Conservation (phyloP, 2,888 invertebrate genomes). For the Coleophora deauratella region DNA sequence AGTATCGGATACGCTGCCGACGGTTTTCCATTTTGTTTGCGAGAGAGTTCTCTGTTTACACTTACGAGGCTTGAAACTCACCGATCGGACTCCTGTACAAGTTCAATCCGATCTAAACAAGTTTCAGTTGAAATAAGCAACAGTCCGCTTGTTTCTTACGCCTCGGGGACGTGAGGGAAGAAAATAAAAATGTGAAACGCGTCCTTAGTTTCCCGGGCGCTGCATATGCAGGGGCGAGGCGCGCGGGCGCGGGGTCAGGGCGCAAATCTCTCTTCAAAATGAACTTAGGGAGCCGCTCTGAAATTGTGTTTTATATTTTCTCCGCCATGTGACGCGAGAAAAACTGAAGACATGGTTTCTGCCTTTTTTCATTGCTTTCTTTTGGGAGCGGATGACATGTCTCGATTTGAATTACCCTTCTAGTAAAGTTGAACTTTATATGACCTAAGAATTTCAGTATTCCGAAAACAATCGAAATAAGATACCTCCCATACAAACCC, state of each 20-base stretch:
- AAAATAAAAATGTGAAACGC: conserved; percentile 37
- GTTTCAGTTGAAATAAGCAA: conserved; percentile 60
- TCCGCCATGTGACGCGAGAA: conserved; percentile 42
- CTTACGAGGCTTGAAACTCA: conserved; percentile 41
- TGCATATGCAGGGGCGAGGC: conserved; percentile 48
- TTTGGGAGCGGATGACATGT: conserved; percentile 20
- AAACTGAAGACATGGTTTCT: conserved; percentile 45
- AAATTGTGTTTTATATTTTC: conserved; percentile 60
- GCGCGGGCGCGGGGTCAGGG: conserved; percentile 23
- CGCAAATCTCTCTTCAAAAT: conserved; percentile 59
- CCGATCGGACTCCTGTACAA: conserved; percentile 53
- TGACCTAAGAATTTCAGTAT: no score
- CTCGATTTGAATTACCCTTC: no score
- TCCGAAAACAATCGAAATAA: no score
- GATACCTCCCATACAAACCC: no score
- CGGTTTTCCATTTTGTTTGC: conserved; percentile 25
- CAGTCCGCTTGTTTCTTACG: conserved; percentile 51
- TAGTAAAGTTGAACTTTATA: no score
- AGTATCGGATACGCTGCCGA: conserved; percentile 28
- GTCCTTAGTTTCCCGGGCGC: conserved; percentile 28
- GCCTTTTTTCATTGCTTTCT: conserved; percentile 23
- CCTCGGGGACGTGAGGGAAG: conserved; percentile 43
- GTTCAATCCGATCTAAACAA: conserved; percentile 57
- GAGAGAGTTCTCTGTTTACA: conserved; percentile 19
- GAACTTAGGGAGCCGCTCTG: conserved; percentile 59